Percentiles rank a stretch among this genome's conserved stretches.
phyloP scores from a whole-genome alignment of 2,113 vertebrate species.

The Calonectris borealis region DNA sequence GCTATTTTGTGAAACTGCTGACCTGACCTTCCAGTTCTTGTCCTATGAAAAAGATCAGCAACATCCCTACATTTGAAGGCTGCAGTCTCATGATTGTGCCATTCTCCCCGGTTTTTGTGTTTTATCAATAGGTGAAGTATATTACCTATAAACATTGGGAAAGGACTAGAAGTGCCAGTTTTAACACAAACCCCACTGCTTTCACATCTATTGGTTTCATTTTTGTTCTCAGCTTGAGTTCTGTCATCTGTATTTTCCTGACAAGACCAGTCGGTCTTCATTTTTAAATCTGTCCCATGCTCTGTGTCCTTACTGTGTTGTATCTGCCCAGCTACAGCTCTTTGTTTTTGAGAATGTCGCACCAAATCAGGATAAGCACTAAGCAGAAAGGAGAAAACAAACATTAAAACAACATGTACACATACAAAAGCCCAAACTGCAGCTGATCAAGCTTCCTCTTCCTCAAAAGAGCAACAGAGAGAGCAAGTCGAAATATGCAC shows the following conservation, averaged over 20 bases:
- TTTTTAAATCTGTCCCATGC: background rate
- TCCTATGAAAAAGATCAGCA: background rate
- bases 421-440: background rate
- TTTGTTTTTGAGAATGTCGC: background rate
- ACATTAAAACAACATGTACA: background rate
- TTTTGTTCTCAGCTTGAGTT: background rate
- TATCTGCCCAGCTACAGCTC: background rate
- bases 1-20: background rate
- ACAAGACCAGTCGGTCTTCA: background rate
- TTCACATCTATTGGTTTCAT: background rate
- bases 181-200: background rate
- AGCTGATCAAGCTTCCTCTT: background rate
- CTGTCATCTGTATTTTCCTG: background rate
- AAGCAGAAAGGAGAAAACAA: background rate
- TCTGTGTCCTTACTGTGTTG: background rate
- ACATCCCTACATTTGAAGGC: background rate
- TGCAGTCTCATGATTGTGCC: background rate
- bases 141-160: background rate
- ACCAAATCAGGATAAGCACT: background rate
- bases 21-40: background rate
- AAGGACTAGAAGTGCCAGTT: background rate
- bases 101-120: background rate
- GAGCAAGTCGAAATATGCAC: background rate
- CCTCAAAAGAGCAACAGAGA: background rate
- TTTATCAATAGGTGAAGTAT: background rate